These are phyloP conservation scores for Pollenia amentaria DNA, from an alignment of 2,888 invertebrate species.

Conservation along the genomic window DNA sequence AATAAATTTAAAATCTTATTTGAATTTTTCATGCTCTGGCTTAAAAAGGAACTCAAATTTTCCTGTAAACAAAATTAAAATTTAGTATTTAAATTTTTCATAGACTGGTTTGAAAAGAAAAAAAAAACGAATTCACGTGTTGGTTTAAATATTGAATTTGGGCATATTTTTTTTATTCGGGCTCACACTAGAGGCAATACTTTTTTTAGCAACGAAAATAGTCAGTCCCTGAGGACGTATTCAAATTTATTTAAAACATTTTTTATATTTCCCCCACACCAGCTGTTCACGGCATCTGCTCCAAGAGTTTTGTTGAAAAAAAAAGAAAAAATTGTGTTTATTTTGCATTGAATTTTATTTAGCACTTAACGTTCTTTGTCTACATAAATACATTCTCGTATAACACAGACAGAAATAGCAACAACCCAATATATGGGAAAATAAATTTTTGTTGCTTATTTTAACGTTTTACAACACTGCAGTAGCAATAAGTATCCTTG, in stretches of 20 bases:
- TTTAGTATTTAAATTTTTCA: not conserved
- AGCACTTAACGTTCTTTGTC: constrained; percentile 47
- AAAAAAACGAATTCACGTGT: constrained; percentile 7
- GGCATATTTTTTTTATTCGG: not conserved
- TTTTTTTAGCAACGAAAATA: constrained; percentile 33
- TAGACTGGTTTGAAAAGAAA: not conserved
- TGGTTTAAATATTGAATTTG: not conserved
- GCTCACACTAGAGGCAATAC: constrained; percentile 3
- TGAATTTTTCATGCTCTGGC: not conserved
- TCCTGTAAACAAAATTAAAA: not conserved
- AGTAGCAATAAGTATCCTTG: constrained; percentile 47
- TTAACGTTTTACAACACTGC: constrained; percentile 52
- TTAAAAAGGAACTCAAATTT: not conserved
- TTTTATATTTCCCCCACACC: not conserved
- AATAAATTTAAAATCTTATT: not conserved
- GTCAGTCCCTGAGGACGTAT: constrained; percentile 33
- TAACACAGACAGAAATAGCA: not conserved
- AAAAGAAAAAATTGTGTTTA: constrained; percentile 31
- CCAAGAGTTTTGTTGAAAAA: not conserved
- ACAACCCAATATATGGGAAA: not conserved
- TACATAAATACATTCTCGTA: not conserved
- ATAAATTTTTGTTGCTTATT: constrained; percentile 14
- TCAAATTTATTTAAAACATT: constrained; percentile 42
- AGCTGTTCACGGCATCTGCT: not conserved
- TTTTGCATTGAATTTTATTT: constrained; percentile 50